Percentiles rank a stretch among this genome's conserved stretches.
Evolutionary conservation across 2,888 invertebrate genomes (phyloP).

Genomic region (Apotomis betuletana): DNA sequence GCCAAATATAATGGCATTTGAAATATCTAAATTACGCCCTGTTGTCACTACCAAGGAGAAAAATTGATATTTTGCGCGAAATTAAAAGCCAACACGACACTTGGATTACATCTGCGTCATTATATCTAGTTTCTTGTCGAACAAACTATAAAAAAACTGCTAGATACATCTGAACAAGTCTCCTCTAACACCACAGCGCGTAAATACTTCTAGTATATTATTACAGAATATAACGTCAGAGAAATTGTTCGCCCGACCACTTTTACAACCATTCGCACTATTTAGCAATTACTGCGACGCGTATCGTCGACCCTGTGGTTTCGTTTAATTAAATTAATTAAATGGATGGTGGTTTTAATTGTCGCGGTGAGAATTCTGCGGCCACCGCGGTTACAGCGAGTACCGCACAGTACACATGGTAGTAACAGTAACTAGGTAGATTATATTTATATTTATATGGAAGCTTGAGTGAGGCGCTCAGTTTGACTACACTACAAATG

Average conservation of each 20-base stretch:
- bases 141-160: not conserved
- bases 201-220: not conserved
- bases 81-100: no score
- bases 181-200: not conserved
- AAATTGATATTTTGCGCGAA: no score
- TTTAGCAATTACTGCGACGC: slow-evolving; percentile 27
- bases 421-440: slow-evolving; percentile 6
- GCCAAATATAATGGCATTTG: no score
- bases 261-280: slow-evolving; percentile 30
- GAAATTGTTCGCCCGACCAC: slow-evolving; percentile 14
- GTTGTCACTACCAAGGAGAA: no score
- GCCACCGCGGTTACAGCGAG: slow-evolving; percentile 32
- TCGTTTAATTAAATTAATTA: slow-evolving; percentile 41
- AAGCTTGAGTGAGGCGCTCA: no score
- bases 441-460: no score
- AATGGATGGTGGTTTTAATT: slow-evolving; percentile 36
- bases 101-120: no score
- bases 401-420: slow-evolving; percentile 16
- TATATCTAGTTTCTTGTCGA: no score
- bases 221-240: slow-evolving; percentile 12
- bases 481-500: no score
- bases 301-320: slow-evolving; percentile 37
- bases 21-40: no score
- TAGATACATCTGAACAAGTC: not conserved
- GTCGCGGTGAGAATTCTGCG: slow-evolving; percentile 38